Conservation (phyloP, 2,797 vertebrate species). For the Anas georgica region DNA sequence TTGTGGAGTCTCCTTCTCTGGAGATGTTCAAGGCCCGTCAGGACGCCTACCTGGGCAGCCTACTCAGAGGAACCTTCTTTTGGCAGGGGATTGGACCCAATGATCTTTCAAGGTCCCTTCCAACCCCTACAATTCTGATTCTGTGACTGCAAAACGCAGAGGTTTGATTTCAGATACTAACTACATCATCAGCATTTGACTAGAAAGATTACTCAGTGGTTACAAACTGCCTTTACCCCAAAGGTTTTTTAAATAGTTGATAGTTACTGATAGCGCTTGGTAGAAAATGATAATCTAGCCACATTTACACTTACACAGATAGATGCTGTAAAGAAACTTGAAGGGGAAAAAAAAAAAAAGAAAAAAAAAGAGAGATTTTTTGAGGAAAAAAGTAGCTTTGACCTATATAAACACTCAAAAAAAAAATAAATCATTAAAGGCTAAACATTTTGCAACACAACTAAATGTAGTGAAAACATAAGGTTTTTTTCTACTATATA, state of each 20-base stretch:
- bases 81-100: no score
- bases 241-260: neutral
- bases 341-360: neutral
- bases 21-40: no score
- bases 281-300: neutral
- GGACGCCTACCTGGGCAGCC: no score
- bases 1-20: no score
- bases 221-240: neutral
- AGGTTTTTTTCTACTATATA: fast-evolving
- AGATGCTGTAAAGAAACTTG: neutral
- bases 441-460: neutral
- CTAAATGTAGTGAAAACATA: neutral
- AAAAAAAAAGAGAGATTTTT: neutral
- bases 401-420: neutral
- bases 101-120: no score
- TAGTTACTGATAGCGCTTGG: neutral
- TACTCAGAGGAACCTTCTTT: no score
- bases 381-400: neutral
- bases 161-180: neutral
- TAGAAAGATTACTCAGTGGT: neutral
- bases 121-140: no score
- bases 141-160: neutral
- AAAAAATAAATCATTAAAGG: neutral
- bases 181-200: neutral
- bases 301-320: neutral